These are phyloP conservation scores for Spodoptera exigua DNA, from an alignment of 2,888 invertebrate species.

Conservation along the genomic window DNA sequence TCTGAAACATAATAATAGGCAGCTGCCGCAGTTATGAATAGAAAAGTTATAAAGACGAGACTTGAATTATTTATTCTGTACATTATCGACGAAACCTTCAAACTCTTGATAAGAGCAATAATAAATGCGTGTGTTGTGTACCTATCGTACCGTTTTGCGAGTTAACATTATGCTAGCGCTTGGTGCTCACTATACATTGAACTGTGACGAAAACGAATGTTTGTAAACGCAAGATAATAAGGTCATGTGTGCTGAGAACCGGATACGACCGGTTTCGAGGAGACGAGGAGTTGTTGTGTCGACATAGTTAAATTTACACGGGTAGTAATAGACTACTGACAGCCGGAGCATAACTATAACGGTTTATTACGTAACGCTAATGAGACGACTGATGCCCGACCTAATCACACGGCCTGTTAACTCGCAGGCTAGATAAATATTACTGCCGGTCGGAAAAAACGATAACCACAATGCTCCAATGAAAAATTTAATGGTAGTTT, in stretches of 20 bases:
- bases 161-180: conserved; percentile 50
- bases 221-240: conserved; percentile 70
- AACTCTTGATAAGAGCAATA: conserved; percentile 65
- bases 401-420: conserved; percentile 29
- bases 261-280: conserved; percentile 67
- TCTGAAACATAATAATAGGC: conserved; percentile 42
- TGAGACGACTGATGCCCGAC: conserved; percentile 15
- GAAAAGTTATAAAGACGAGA: conserved; percentile 10
- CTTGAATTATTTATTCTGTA: conserved; percentile 34
- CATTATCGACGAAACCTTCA: conserved; percentile 64
- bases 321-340: conserved; percentile 40
- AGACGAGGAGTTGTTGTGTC: conserved; percentile 62
- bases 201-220: conserved; percentile 59
- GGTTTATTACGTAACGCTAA: conserved; percentile 46
- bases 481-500: conserved; percentile 12
- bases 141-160: conserved; percentile 43
- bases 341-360: conserved; percentile 48
- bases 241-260: conserved; percentile 70
- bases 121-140: conserved; percentile 30
- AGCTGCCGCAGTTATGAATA: conserved; percentile 34
- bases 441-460: conserved; percentile 12
- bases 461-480: conserved; percentile 1
- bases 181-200: conserved; percentile 43
- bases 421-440: conserved; percentile 6
- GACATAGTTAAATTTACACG: conserved; percentile 53